phyloP scores from a whole-genome alignment of 2,888 invertebrate genomes.

The Cephus rjabovi region DNA sequence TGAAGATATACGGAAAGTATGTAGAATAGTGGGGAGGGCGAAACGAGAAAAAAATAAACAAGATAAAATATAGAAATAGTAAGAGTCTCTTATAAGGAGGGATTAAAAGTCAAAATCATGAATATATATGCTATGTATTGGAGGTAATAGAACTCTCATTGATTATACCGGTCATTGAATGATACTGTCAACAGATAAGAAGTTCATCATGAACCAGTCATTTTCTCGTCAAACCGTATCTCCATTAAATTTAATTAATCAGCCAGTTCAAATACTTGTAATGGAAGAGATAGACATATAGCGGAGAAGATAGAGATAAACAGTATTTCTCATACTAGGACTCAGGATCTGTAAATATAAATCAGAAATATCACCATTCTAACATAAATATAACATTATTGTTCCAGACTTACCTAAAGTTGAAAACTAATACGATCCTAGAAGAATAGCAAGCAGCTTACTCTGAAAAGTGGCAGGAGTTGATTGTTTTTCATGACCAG shows the following conservation, averaged over 20 bases:
- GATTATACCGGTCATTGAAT: not conserved
- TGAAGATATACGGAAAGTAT: not conserved
- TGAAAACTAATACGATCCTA: too few species aligned
- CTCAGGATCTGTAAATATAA: not conserved
- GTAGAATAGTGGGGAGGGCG: not conserved
- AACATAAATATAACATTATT: not conserved
- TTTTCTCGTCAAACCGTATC: not conserved
- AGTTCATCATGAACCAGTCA: not conserved
- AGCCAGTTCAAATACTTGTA: not conserved
- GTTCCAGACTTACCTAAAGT: too few species aligned
- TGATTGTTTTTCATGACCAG: not conserved
- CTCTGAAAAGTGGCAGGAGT: not conserved
- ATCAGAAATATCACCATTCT: not conserved
- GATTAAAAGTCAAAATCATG: not conserved
- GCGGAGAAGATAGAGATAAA: not conserved
- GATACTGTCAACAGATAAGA: not conserved
- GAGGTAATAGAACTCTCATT: not conserved
- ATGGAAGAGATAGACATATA: not conserved
- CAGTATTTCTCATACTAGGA: not conserved
- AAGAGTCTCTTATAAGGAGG: not conserved
- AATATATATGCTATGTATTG: not conserved
- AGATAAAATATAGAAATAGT: too few species aligned
- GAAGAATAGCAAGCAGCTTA: not conserved
- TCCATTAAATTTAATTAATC: not conserved
- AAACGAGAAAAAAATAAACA: not conserved